These are phyloP conservation scores for Nicator chloris DNA, from an alignment of 2,113 vertebrate species.

Conservation along the genomic window DNA sequence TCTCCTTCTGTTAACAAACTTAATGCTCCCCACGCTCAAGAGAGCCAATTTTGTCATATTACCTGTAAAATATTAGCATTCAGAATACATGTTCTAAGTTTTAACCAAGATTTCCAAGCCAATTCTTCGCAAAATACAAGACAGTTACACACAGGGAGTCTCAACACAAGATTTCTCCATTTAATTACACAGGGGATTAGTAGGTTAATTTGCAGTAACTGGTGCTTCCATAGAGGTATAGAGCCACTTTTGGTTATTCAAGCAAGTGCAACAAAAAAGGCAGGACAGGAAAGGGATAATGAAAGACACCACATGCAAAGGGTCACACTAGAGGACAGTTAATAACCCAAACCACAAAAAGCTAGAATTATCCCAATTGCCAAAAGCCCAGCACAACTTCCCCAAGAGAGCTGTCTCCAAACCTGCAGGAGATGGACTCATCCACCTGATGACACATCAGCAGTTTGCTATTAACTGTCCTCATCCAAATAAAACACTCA, in stretches of 20 bases:
- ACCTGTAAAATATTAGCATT: background rate
- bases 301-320: constrained; percentile 35
- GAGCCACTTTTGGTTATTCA: constrained; percentile 41
- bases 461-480: constrained; percentile 49
- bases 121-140: constrained; percentile 8
- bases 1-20: background rate
- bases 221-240: constrained; percentile 63
- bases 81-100: background rate
- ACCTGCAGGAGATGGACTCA: background rate
- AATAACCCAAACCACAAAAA: constrained; percentile 17
- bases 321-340: background rate
- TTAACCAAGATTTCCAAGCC: constrained; percentile 41
- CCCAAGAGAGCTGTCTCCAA: background rate
- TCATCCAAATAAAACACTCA: background rate
- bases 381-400: background rate
- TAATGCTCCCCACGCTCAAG: background rate
- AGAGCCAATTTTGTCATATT: background rate
- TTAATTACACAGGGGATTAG: background rate
- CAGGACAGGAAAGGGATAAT: background rate
- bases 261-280: constrained; percentile 38
- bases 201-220: constrained; percentile 48
- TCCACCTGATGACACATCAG: background rate
- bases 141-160: constrained; percentile 22
- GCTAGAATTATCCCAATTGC: background rate
- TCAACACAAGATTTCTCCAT: background rate